Base-by-base conservation (phyloP, 2,797 vertebrate species). In the Malurus leucopterus region DNA sequence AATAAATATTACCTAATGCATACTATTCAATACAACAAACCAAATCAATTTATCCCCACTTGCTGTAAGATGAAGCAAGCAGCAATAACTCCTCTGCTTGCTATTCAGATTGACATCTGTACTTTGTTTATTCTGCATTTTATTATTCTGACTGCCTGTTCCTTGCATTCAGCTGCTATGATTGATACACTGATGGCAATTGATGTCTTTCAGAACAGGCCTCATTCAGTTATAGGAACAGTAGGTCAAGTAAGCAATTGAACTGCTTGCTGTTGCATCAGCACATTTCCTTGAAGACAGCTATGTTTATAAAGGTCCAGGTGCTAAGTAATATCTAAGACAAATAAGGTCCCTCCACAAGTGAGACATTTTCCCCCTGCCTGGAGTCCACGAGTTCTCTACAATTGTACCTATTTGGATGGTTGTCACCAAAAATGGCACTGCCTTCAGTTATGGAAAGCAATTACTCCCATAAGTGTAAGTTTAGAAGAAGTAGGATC, bases 1-100 rank as follows among this genome's bases (percentile, higher is more conserved):
- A 92, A 89, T 90, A 93, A 93, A 64, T 90, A 77, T 69, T 90
- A 84, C 54, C n/a, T 86, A 89, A 69, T 53, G 14, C 8, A 32
- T 11, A 5, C 51, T 43, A 83, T 65, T 62, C 22, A 51, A 26
- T 83, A 75, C 13, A 82, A 58, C 23, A n/a, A 68, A 71, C 84
- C 65, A 11, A 64, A 63, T 70, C 51, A 72, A 21, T 16, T 68
- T 43, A 71, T 4, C 54, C 10, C 76, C 1, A 4, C n/a, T 75
- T 64, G 32, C 19, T 73, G 38, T 44, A 76, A 82, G 24, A 47
- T 30, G 27, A 88, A 79, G 51, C 30, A 80, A 84, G 58, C 19
- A 63, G 40, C 0, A 3, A 21, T 43, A 57, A 11, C 32, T 59
- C 9, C 26, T 68, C 40, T 71, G 24, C 18, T 84, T 7, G 1